Percentiles rank a stretch among this genome's conserved stretches.
These are phyloP conservation scores for Drosophila nr. perissopoda DNA, from an alignment of 2,888 invertebrate genomes.

Conservation along the genomic window DNA sequence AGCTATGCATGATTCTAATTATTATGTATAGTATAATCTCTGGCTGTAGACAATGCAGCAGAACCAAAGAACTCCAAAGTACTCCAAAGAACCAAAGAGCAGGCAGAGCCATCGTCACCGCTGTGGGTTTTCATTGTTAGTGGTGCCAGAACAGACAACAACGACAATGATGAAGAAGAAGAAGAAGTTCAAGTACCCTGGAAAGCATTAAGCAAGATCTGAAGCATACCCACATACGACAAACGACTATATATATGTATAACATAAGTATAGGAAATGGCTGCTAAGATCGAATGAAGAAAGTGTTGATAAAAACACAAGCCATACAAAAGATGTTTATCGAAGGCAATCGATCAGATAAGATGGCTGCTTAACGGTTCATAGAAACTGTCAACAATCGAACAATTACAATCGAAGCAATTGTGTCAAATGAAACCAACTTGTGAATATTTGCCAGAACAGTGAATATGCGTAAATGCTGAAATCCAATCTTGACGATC, in stretches of 20 bases:
- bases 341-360: slow-evolving; percentile 8
- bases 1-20: slow-evolving; percentile 75
- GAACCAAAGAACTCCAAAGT: slow-evolving; percentile 18
- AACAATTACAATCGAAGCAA: background rate
- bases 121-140: slow-evolving; percentile 59
- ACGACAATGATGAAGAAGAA: slow-evolving; percentile 20
- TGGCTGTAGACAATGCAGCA: slow-evolving; percentile 65
- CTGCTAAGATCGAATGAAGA: slow-evolving; percentile 7
- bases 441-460: slow-evolving; percentile 6
- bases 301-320: slow-evolving; percentile 8
- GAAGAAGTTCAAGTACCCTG: slow-evolving; percentile 69
- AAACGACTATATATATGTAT: background rate
- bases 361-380: slow-evolving; percentile 6
- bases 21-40: slow-evolving; percentile 66
- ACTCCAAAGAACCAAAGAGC: slow-evolving; percentile 21
- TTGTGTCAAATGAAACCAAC: background rate
- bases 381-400: background rate
- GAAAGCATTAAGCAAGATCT: slow-evolving; percentile 48
- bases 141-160: slow-evolving; percentile 7
- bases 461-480: slow-evolving; percentile 6
- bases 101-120: slow-evolving; percentile 38
- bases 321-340: slow-evolving; percentile 10
- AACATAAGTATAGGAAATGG: background rate
- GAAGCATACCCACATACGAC: slow-evolving; percentile 36
- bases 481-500: slow-evolving; percentile 9